Conservation (phyloP, 2,888 invertebrate species). For the Drosophila kuntzei region DNA sequence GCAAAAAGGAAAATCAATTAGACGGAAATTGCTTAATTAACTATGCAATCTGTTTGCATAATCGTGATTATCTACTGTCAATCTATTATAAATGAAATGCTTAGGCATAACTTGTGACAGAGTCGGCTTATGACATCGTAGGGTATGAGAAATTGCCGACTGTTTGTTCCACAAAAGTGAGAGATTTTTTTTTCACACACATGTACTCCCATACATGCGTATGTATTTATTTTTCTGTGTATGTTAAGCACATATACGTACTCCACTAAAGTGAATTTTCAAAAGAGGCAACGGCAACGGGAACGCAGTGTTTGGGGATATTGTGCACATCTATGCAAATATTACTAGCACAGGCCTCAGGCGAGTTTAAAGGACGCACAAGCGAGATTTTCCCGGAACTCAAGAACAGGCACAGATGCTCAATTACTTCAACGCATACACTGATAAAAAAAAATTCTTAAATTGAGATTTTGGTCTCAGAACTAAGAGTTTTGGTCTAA, state of each 20-base stretch:
- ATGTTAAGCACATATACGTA: slow-evolving; percentile 14
- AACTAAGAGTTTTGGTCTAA: no score
- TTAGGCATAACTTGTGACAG: slow-evolving; percentile 9
- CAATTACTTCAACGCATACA: slow-evolving; percentile 44
- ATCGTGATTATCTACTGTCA: slow-evolving; percentile 26
- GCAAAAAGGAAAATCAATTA: slow-evolving; percentile 13
- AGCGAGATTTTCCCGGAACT: slow-evolving; percentile 32
- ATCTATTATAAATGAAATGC: slow-evolving; percentile 29
- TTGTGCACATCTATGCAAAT: slow-evolving; percentile 63
- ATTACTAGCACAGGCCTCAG: slow-evolving; percentile 47
- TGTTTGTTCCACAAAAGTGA: slow-evolving; percentile 27
- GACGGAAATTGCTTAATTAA: slow-evolving; percentile 5
- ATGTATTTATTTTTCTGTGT: slow-evolving; percentile 1
- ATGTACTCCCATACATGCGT: background rate
- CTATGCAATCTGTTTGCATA: slow-evolving; percentile 17
- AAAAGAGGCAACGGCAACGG: slow-evolving; percentile 17
- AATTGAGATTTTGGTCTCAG: no score
- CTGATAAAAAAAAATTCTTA: no score
- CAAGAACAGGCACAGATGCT: slow-evolving; percentile 41
- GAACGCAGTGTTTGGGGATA: slow-evolving; percentile 22
- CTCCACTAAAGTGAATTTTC: slow-evolving; percentile 35
- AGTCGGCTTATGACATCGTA: background rate
- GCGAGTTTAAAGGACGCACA: slow-evolving; percentile 34
- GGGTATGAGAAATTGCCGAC: slow-evolving; percentile 13
- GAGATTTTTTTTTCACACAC: slow-evolving; percentile 23